phyloP scores from a whole-genome alignment of 2,113 vertebrate genomes.

The Gopherus evgoodei region DNA sequence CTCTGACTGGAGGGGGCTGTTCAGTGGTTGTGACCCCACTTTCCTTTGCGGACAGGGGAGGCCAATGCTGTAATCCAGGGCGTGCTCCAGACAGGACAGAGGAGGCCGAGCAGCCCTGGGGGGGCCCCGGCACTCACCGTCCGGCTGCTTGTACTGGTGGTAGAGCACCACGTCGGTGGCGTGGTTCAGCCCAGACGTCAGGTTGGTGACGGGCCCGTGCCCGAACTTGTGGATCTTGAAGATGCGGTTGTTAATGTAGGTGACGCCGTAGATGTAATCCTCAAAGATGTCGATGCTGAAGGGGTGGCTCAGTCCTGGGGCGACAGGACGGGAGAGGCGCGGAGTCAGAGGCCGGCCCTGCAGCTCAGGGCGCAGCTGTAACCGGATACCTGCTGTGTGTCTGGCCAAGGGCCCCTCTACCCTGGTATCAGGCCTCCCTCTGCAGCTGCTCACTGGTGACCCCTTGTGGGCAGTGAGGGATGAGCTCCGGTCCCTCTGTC shows the following conservation, averaged over 20 bases:
- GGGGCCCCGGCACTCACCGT: conserved; percentile 78
- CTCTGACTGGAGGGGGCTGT: background rate
- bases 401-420: background rate
- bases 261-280: conserved; percentile 97
- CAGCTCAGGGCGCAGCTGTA: rapidly evolving
- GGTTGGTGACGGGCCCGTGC: conserved; percentile 88
- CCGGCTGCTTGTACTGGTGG: conserved; percentile 96
- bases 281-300: conserved; percentile 99
- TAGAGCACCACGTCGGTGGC: conserved; percentile 94
- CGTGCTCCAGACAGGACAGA: too few species aligned
- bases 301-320: conserved; percentile 91
- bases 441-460: background rate
- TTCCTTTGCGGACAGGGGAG: background rate
- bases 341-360: background rate
- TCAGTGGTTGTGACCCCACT: too few species aligned
- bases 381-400: background rate
- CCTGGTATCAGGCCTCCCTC: rapidly evolving
- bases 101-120: background rate
- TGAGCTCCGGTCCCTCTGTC: background rate
- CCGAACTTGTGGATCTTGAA: conserved; percentile 98
- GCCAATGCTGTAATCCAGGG: too few species aligned
- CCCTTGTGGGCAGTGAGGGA: background rate
- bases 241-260: conserved; percentile 95
- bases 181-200: conserved; percentile 94
- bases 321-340: rapidly evolving